Evolutionary conservation across 2,888 invertebrate genomes (phyloP).

Genomic region (Pseudoips prasinana): DNA sequence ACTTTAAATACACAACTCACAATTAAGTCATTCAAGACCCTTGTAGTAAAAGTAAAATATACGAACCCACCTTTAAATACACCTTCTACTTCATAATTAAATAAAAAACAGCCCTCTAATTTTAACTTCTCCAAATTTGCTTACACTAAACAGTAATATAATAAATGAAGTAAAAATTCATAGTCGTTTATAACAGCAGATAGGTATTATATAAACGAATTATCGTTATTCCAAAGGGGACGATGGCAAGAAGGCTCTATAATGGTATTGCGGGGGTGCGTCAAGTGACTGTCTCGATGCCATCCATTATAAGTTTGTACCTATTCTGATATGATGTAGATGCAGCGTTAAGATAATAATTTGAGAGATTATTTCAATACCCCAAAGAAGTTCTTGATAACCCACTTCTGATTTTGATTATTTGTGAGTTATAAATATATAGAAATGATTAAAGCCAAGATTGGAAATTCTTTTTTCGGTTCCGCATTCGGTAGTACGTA

Average conservation of each 20-base stretch:
- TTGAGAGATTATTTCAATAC: background rate
- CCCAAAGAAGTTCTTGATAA: no score
- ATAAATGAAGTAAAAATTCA: conserved; percentile 34
- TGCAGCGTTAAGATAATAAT: background rate
- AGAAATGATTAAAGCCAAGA: no score
- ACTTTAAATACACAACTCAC: no score
- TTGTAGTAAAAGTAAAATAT: no score
- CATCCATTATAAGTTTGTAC: conserved; percentile 65
- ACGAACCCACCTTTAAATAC: conserved; percentile 1
- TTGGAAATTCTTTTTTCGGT: no score
- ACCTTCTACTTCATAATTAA: conserved; percentile 5
- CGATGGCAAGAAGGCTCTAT: conserved; percentile 54
- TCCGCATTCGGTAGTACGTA: no score
- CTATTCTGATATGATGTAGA: conserved; percentile 49
- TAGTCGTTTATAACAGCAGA: conserved; percentile 38
- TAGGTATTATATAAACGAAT: conserved; percentile 48
- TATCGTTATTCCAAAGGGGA: conserved; percentile 43
- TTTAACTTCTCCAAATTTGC: conserved; percentile 11
- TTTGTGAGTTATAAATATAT: no score
- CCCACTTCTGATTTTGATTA: no score
- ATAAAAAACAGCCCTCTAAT: conserved; percentile 7
- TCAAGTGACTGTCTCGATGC: conserved; percentile 67
- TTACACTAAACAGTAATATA: conserved; percentile 22
- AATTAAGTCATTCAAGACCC: no score
- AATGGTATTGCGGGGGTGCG: conserved; percentile 77